Evolutionary conservation across 2,888 invertebrate genomes (phyloP).

Genomic region (Callimorpha dominula): DNA sequence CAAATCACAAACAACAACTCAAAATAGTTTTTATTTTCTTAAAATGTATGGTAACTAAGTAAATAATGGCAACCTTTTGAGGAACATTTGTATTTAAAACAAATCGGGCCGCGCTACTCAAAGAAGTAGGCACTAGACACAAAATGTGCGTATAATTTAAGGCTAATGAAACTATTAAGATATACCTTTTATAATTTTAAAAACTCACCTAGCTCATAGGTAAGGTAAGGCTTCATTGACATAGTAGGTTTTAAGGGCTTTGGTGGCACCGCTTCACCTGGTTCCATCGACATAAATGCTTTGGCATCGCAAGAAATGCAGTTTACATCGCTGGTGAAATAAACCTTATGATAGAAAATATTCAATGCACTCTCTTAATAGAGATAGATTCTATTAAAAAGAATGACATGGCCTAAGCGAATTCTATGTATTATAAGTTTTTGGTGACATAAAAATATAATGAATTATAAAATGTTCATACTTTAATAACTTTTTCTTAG

Average conservation of each 20-base stretch:
- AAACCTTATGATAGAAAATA: no score
- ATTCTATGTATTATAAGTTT: not conserved
- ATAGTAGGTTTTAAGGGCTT: constrained; percentile 85
- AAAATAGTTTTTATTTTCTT: not conserved
- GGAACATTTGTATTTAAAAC: not conserved
- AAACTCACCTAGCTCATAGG: constrained; percentile 89
- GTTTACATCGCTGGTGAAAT: constrained; percentile 87
- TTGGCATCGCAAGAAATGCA: constrained; percentile 93
- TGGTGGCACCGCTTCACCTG: constrained; percentile 25
- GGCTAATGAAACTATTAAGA: not conserved
- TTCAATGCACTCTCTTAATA: no score
- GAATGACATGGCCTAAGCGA: no score
- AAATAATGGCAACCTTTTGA: not conserved
- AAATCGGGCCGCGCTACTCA: not conserved
- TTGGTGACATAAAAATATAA: not conserved
- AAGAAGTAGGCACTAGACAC: not conserved
- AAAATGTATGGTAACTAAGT: not conserved
- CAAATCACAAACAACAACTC: no score
- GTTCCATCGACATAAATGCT: constrained; percentile 88
- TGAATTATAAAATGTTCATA: constrained; percentile 44
- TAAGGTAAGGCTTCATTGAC: constrained; percentile 90
- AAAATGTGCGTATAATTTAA: not conserved
- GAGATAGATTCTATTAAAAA: no score
- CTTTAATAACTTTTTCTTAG: constrained; percentile 89
- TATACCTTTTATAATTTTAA: not conserved